phyloP scores from a whole-genome alignment of 2,797 vertebrate genomes.

The Notoglanidium macrostoma region DNA sequence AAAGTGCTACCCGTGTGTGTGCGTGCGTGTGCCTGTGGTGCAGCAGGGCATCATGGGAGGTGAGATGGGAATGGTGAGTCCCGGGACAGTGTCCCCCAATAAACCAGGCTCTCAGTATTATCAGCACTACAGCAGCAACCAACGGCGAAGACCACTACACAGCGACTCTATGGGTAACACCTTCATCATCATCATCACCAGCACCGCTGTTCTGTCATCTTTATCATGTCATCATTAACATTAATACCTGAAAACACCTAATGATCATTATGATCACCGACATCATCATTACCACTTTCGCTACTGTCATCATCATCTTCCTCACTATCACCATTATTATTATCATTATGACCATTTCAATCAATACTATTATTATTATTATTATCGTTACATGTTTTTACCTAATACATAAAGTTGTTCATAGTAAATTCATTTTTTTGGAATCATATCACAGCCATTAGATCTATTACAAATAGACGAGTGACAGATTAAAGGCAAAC shows the following conservation, averaged over 20 bases:
- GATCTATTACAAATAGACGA: neutral
- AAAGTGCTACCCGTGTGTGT: neutral
- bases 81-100: conserved; percentile 87
- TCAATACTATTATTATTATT: neutral
- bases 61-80: conserved; percentile 90
- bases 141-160: conserved; percentile 87
- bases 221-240: conserved; percentile 1
- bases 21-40: conserved; percentile 5
- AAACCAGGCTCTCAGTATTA: conserved; percentile 93
- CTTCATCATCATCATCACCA: neutral
- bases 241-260: neutral
- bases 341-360: neutral
- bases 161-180: conserved; percentile 84
- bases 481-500: neutral
- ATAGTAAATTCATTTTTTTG: neutral
- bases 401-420: neutral
- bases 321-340: neutral
- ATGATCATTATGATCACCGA: neutral
- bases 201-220: neutral
- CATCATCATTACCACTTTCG: neutral
- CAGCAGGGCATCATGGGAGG: conserved; percentile 88
- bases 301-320: neutral
- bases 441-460: neutral
- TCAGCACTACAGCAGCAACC: conserved; percentile 88
- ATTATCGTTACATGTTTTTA: neutral